Base-by-base conservation (phyloP, 2,797 vertebrate genomes). In the Macrochelys suwanniensis region DNA sequence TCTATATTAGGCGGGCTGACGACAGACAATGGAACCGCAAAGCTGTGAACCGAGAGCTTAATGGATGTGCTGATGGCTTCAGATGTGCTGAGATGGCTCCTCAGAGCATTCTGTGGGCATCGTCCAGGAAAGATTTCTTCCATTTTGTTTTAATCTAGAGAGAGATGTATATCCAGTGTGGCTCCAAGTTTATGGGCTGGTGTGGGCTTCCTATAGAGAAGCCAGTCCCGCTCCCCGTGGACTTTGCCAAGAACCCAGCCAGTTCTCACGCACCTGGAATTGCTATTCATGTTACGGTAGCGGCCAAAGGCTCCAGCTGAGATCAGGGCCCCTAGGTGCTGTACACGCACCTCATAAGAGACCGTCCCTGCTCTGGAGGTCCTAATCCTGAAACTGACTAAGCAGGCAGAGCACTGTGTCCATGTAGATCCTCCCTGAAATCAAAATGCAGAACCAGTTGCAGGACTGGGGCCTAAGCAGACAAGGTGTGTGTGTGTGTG, bases 11-110 rank as follows among this genome's bases (percentile, higher is more conserved):
- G 78, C 81, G 80, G 93, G 89, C 91, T 95, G 61, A 89, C 81
- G 68, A 77, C 89, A 95, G 96, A 96, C 89, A 85, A 86, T 85
- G 91, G 87, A 96, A 96, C 95, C 94, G 88, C 45, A 88, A 87
- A 93, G 86, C 80, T 91, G 86, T 78, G 74, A 95, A 93, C 25
- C 50, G 87, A 78, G 84, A 94, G 89, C 92, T 95, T 94, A 92
- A 98, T 97, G 97, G 97, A 96, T 87, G 94, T 45, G 37, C 56
- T 76, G 80, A 80, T 76, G 87, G 89, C 89, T 37, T 47, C 1
- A 53, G 91, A 89, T 56, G 61, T 50, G 68, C 50, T 74, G 57
- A 59, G 57, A 85, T 45, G 80, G 80, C 82, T 68, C 90, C 90
- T 87, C 37, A 12, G 56, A 68, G 94, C 71, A 26, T 37, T 77